Percentiles rank a stretch among this genome's conserved stretches.
phyloP scores from a whole-genome alignment of 2,113 vertebrate genomes.

The Aramus guarauna region DNA sequence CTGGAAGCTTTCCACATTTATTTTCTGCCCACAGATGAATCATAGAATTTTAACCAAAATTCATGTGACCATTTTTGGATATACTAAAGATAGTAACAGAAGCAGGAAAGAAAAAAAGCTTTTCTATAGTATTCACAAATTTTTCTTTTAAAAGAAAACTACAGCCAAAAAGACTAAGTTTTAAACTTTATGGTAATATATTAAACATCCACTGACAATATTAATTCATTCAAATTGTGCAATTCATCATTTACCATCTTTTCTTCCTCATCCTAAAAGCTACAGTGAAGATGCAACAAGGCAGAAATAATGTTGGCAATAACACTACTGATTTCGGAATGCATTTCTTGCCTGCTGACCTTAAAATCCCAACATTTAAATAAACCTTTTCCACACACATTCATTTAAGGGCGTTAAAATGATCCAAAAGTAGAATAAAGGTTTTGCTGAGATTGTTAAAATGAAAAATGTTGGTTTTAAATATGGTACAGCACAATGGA shows the following conservation, averaged over 20 bases:
- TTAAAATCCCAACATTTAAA: neutral
- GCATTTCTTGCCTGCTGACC: neutral
- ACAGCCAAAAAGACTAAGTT: neutral
- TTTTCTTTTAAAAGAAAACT: neutral
- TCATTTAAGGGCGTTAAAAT: neutral
- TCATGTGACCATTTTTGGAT: neutral
- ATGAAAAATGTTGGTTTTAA: neutral
- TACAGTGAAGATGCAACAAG: neutral
- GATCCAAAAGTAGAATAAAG: neutral
- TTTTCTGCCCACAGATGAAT: conserved; percentile 48
- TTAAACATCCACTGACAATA: neutral
- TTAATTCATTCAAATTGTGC: neutral
- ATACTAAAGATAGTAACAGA: neutral
- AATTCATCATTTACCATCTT: neutral
- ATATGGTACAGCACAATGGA: neutral
- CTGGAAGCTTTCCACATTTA: neutral
- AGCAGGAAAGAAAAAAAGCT: neutral
- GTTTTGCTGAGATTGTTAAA: neutral
- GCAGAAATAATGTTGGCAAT: neutral
- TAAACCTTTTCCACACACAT: neutral
- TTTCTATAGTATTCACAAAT: neutral
- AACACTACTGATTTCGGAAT: neutral
- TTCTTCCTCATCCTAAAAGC: neutral
- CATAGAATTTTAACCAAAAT: conserved; percentile 24
- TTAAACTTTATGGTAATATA: neutral